phyloP scores from a whole-genome alignment of 2,113 vertebrate species.

The Tetrao urogallus region DNA sequence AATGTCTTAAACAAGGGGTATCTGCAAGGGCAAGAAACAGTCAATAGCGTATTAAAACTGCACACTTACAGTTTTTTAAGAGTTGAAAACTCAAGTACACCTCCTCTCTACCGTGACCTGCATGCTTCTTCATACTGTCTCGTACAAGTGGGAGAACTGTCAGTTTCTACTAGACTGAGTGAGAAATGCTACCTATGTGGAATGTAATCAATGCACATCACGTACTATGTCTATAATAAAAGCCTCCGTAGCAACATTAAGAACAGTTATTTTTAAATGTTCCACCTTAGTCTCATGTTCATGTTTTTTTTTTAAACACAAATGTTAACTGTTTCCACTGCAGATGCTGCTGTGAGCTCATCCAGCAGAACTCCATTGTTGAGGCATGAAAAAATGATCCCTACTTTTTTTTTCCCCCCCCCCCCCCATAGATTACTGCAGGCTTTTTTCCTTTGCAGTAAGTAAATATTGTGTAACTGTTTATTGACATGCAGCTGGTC shows the following conservation, averaged over 20 bases:
- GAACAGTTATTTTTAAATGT: slow-evolving; percentile 59
- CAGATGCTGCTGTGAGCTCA: not conserved
- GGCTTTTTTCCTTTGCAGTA: slow-evolving; percentile 5
- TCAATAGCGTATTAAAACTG: not conserved
- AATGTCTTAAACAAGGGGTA: not conserved
- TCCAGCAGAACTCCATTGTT: slow-evolving; percentile 2
- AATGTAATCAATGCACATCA: not conserved
- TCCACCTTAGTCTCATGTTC: not conserved
- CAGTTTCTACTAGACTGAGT: not conserved
- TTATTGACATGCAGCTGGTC: not conserved
- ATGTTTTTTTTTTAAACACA: slow-evolving; percentile 30
- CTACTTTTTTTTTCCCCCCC: not conserved
- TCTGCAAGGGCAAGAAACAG: not conserved
- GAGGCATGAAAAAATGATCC: not conserved
- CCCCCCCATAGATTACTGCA: not conserved
- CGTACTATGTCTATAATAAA: not conserved
- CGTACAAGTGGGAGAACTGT: not conserved
- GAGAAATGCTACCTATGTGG: not conserved
- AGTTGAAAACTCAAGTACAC: not conserved
- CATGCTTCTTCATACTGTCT: not conserved
- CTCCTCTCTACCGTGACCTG: not conserved
- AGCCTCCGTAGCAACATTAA: slow-evolving; percentile 58
- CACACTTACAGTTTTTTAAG: not conserved
- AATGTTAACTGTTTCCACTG: not conserved
- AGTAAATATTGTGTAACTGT: not conserved